Evolutionary conservation across 2,888 invertebrate genomes (phyloP), one percentile per base, ranked within the genome.

Genomic region (Operophtera brumata): DNA sequence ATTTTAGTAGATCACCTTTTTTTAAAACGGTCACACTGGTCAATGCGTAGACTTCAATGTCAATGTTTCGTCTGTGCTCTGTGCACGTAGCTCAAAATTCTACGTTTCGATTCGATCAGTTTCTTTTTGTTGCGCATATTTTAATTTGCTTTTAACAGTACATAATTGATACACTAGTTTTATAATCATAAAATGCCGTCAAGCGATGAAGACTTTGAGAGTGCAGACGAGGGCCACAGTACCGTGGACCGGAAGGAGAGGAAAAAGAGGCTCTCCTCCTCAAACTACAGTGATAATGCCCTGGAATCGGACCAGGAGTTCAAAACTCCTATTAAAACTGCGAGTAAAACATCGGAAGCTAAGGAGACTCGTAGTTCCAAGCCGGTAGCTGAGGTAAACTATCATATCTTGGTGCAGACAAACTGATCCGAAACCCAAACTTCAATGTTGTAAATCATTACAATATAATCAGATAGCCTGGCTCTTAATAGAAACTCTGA

Each of bases 141-240:
- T 1, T 34, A 1, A 11, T 13, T n/a, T 8, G 3, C 9, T 9
- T 7, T 5, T 30, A 0, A 8, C 7, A 13, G 5, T 7, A 11
- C n/a, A 5, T 11, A 3, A 34, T 34, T 11, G n/a, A 6, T n/a
- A n/a, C n/a, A 34, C 34, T 5, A 36, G 8, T 39, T 20, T 20
- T 25, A 6, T 10, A 3, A 10, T 1, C 20, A 20, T n/a, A 39
- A 39, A 39, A 94, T 94, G 94, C 92, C 93, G 70, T 92, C 93
- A 32, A 94, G 94, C 62, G 95, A 94, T 62, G 95, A 94, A 69
- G 93, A 92, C 72, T 95, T 94, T 75, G 94, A 94, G 80, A 95
- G 95, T 83, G 95, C 95, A 4, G 94, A 95, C 68, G 95, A 95
- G 71, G 94, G 93, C 30, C 83, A 84, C 12, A 82, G 78, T 11